Percentiles rank a stretch among this genome's conserved stretches.
Evolutionary conservation across 1,140 invertebrate genomes (phyloP).

Genomic region (Calosoma granatense): DNA sequence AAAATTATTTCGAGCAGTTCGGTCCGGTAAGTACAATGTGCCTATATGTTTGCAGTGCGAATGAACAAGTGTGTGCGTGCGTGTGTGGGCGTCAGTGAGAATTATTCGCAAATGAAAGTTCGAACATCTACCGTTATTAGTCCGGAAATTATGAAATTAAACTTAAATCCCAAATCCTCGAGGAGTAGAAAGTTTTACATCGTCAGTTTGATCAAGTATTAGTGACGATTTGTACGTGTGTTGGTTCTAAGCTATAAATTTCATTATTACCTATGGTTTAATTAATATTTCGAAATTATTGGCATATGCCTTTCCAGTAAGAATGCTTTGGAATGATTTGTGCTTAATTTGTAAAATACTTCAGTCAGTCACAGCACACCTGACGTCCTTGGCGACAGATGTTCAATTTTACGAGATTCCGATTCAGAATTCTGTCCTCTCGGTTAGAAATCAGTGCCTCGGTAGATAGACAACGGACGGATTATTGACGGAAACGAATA

Average conservation of each 20-base stretch:
- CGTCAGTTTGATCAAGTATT: no score
- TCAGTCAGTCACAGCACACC: not conserved
- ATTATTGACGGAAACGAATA: no score
- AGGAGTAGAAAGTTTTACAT: not conserved
- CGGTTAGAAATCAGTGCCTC: no score
- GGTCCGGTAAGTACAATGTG: conserved; percentile 79
- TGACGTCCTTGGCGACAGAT: no score
- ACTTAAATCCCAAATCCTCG: not conserved
- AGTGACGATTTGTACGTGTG: no score
- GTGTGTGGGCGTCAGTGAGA: no score
- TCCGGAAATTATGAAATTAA: not conserved
- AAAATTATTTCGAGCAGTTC: conserved; percentile 99
- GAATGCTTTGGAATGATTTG: not conserved
- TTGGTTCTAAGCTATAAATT: no score
- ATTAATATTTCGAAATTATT: not conserved
- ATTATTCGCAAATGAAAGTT: no score
- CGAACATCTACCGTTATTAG: not conserved
- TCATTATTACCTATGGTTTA: not conserved
- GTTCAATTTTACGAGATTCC: no score
- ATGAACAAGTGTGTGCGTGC: no score
- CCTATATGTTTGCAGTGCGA: not conserved
- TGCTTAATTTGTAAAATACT: not conserved
- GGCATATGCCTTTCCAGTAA: not conserved
- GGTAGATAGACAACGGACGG: no score
- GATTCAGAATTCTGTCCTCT: no score